These are phyloP conservation scores for Apis dorsata DNA, from an alignment of 1,140 invertebrate species.

Conservation along the genomic window DNA sequence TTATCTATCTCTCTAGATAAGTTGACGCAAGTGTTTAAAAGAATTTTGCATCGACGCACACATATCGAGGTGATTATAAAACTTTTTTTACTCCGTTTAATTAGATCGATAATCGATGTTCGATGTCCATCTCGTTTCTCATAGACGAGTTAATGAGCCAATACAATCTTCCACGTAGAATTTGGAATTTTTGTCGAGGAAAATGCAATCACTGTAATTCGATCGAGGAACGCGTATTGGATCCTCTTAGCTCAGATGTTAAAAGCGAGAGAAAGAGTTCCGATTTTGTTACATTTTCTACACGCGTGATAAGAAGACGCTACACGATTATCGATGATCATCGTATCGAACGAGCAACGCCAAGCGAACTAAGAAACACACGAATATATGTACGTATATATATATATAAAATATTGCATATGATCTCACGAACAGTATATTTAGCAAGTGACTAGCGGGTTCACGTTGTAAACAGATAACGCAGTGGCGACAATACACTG, in stretches of 20 bases:
- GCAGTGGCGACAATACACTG: neutral
- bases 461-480: conserved; percentile 35
- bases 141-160: too few species aligned
- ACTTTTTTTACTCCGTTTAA: too few species aligned
- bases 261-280: neutral
- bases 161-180: too few species aligned
- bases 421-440: conserved; percentile 34
- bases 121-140: neutral
- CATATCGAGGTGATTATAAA: too few species aligned
- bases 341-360: conserved; percentile 32
- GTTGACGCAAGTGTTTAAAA: too few species aligned
- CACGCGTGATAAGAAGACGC: neutral
- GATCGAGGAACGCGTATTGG: too few species aligned
- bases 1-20: too few species aligned
- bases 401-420: neutral
- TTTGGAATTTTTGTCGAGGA: too few species aligned
- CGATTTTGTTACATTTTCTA: too few species aligned
- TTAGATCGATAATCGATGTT: neutral
- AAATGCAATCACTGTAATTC: too few species aligned
- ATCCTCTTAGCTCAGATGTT: too few species aligned
- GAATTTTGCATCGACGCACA: too few species aligned
- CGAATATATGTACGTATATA: neutral
- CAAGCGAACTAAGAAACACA: neutral
- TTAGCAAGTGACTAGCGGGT: conserved; percentile 26
- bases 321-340: conserved; percentile 30